These are phyloP conservation scores for Rhizoglyphus robini DNA, from an alignment of 1,140 invertebrate genomes.

Conservation along the genomic window DNA sequence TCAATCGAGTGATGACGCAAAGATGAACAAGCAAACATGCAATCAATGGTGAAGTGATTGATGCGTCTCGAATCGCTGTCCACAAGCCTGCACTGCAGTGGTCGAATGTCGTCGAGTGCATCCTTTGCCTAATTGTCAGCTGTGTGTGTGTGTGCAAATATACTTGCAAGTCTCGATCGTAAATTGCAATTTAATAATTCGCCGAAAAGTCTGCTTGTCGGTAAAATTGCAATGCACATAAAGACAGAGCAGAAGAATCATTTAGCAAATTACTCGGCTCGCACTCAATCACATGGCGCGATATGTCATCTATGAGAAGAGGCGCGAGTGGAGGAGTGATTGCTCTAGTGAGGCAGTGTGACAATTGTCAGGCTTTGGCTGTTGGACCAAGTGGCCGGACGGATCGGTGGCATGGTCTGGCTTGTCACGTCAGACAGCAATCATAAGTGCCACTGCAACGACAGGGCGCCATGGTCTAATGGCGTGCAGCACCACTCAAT, in stretches of 20 bases:
- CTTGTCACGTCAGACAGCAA: conserved; percentile 3
- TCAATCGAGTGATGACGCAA: too few relatives aligned
- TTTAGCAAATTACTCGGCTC: conserved; percentile 3
- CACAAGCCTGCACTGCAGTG: background rate
- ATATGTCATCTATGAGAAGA: background rate
- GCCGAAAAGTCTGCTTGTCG: background rate
- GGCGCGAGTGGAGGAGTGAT: background rate
- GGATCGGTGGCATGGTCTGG: background rate
- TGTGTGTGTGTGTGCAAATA: background rate
- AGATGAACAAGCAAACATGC: background rate
- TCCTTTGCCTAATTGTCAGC: background rate
- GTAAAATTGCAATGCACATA: background rate
- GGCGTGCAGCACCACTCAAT: background rate
- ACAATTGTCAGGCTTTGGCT: background rate
- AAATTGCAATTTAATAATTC: background rate
- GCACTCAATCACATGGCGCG: conserved; percentile 6
- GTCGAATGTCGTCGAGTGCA: background rate
- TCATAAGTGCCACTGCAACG: background rate
- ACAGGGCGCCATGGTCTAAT: background rate
- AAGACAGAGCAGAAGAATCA: background rate
- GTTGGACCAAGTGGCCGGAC: background rate
- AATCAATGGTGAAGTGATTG: background rate
- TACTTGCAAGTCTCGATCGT: background rate
- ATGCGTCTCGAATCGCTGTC: background rate
- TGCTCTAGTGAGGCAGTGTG: background rate